Percentiles rank a stretch among this genome's conserved stretches.
Conservation (phyloP, 2,797 vertebrate species). For the Oreortyx pictus region DNA sequence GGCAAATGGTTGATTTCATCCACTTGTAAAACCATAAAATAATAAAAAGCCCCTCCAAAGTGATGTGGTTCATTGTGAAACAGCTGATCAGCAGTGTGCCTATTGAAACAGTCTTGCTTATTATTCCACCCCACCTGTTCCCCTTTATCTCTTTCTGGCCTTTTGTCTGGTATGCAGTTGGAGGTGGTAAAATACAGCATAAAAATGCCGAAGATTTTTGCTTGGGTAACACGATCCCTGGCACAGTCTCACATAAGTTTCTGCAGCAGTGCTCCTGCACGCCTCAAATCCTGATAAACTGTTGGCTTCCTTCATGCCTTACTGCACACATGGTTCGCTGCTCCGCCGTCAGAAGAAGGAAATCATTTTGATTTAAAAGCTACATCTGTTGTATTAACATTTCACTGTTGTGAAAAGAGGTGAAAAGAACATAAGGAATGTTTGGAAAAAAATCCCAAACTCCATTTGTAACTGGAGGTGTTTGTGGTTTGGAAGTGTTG, state of each 20-base stretch:
- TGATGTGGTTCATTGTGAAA: background rate
- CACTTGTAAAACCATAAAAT: background rate
- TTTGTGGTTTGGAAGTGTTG: background rate
- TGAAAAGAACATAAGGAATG: background rate
- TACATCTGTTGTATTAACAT: conserved; percentile 18
- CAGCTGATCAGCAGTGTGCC: conserved; percentile 29
- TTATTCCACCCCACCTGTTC: conserved; percentile 62
- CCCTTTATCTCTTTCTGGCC: conserved; percentile 32
- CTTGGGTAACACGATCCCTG: conserved; percentile 33
- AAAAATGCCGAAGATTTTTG: conserved; percentile 65
- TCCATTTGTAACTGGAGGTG: background rate
- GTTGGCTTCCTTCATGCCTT: conserved; percentile 9
- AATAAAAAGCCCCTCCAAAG: background rate
- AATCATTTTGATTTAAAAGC: background rate
- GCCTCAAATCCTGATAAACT: background rate
- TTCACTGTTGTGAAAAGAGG: background rate
- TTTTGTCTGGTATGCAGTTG: conserved; percentile 48
- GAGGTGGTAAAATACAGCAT: conserved; percentile 42
- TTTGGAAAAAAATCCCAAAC: background rate
- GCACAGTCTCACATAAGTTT: background rate
- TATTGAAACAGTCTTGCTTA: conserved; percentile 50
- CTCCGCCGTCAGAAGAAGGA: background rate
- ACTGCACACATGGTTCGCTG: background rate
- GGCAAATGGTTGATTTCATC: background rate
- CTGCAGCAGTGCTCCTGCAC: background rate